Conservation (phyloP, 2,888 invertebrate species). For the Encarsia formosa region DNA sequence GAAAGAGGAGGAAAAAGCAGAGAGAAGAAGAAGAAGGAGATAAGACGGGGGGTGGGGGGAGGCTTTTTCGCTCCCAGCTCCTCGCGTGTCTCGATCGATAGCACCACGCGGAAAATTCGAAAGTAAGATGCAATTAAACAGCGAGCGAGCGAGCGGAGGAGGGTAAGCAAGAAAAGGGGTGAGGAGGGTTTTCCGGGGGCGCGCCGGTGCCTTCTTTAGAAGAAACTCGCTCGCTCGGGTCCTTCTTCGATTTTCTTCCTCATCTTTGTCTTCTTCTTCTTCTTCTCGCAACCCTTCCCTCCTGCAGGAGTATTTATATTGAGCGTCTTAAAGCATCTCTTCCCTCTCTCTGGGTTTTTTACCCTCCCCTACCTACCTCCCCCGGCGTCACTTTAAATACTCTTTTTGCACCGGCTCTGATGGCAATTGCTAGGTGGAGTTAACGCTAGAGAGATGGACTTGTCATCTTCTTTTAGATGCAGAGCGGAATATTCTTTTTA, state of each 20-base stretch:
- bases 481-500: no score
- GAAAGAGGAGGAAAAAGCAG: conserved; percentile 3
- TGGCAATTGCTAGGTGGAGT: conserved; percentile 27
- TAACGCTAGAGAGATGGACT: conserved; percentile 2
- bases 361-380: conserved; percentile 20
- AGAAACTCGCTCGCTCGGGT: no score
- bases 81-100: conserved; percentile 50
- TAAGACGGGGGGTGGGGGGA: conserved; percentile 38
- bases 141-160: conserved; percentile 50
- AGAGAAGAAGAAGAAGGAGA: conserved; percentile 23
- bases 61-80: conserved; percentile 26
- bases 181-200: conserved; percentile 51
- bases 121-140: conserved; percentile 54
- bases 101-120: conserved; percentile 53
- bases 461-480: conserved; percentile 1
- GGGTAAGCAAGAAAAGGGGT: conserved; percentile 53
- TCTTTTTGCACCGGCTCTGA: conserved; percentile 33
- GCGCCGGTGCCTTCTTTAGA: no score
- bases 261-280: conserved; percentile 23
- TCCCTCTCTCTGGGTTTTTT: conserved; percentile 30
- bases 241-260: no score
- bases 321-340: conserved; percentile 52
- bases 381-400: conserved; percentile 50
- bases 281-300: conserved; percentile 26
- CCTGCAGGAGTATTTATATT: conserved; percentile 44